A percentile compares a stretch with the other conserved stretches of the same genome.
These are phyloP conservation scores for Habrosyne pyritoides DNA, from an alignment of 2,888 invertebrate species.

Conservation along the genomic window DNA sequence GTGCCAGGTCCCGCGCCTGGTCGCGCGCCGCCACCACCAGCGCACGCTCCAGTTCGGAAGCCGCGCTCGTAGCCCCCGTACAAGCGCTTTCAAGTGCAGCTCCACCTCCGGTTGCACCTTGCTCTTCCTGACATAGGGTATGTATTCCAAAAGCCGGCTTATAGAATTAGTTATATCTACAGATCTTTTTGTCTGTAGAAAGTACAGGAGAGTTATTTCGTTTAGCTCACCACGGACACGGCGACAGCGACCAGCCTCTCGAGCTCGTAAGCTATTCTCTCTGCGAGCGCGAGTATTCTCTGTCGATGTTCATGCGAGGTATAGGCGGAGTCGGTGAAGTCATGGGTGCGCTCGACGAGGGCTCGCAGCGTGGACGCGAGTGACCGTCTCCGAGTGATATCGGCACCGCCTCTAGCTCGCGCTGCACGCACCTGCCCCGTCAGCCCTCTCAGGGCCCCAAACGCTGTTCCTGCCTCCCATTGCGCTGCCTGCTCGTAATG, in stretches of 20 bases:
- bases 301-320: conserved; percentile 98
- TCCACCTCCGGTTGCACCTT: conserved; percentile 64
- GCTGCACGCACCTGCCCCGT: conserved; percentile 94
- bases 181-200: not conserved
- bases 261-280: conserved; percentile 95
- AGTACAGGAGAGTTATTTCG: not conserved
- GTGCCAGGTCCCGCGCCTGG: conserved; percentile 74
- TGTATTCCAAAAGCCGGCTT: conserved; percentile 6
- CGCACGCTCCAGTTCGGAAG: conserved; percentile 91
- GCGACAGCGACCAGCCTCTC: conserved; percentile 94
- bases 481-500: conserved; percentile 64
- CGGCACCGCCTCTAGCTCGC: conserved; percentile 87
- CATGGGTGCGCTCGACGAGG: conserved; percentile 96
- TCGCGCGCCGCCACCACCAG: conserved; percentile 86
- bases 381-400: conserved; percentile 87
- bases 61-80: conserved; percentile 90
- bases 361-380: conserved; percentile 94
- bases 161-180: conserved; percentile 1
- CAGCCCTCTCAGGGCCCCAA: conserved; percentile 92
- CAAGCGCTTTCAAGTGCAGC: conserved; percentile 83
- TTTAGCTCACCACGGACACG: conserved; percentile 87
- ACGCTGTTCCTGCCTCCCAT: conserved; percentile 87
- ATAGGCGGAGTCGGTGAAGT: conserved; percentile 99
- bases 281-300: conserved; percentile 94
- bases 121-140: conserved; percentile 59